A percentile compares a stretch with the other conserved stretches of the same genome.
Evolutionary conservation across 2,888 invertebrate genomes (phyloP).

Genomic region (Spicauda simplicius): DNA sequence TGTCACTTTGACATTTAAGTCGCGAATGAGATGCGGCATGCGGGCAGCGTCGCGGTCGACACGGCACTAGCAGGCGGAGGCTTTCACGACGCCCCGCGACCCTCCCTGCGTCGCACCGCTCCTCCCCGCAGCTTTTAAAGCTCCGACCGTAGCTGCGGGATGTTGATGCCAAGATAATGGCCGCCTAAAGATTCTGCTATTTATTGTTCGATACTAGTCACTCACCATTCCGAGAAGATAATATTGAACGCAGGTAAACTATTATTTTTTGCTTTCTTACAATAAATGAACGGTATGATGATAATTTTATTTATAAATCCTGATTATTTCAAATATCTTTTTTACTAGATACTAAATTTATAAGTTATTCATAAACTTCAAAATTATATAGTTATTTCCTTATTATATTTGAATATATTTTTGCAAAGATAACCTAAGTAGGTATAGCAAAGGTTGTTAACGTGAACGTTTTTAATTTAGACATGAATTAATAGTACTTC

Average conservation of each 20-base stretch:
- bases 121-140: constrained; percentile 75
- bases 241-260: constrained; percentile 1
- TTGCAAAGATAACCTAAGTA: too few species aligned
- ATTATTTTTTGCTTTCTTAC: constrained; percentile 5
- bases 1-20: constrained; percentile 57
- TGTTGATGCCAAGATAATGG: constrained; percentile 82
- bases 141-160: constrained; percentile 76
- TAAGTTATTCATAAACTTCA: too few species aligned
- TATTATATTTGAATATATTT: too few species aligned
- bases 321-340: not conserved
- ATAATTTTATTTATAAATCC: not conserved
- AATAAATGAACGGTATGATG: not conserved
- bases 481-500: too few species aligned
- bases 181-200: constrained; percentile 79
- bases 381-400: too few species aligned
- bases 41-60: constrained; percentile 70
- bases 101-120: constrained; percentile 59
- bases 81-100: constrained; percentile 68
- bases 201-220: constrained; percentile 77
- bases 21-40: constrained; percentile 61
- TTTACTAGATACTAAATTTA: too few species aligned
- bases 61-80: constrained; percentile 80
- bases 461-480: too few species aligned
- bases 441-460: too few species aligned
- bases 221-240: constrained; percentile 63